Base-by-base conservation (phyloP, 1,140 invertebrate genomes). In the Drosophila asahinai region DNA sequence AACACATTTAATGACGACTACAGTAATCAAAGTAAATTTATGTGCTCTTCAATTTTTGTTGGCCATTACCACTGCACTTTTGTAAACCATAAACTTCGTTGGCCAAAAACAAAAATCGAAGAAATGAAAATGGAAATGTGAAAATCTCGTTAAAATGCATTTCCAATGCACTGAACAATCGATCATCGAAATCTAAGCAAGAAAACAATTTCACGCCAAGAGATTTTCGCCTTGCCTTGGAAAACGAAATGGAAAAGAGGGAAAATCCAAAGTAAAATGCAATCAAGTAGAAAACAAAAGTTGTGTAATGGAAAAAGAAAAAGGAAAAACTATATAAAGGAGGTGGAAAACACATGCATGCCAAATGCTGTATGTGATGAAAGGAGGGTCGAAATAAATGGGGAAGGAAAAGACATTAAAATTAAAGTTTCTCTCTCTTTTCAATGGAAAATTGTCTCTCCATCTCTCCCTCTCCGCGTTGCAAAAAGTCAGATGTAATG, bases 141-240 rank as follows among this genome's bases (percentile, higher is more conserved):
- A 36, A 66, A 57, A 71, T 38, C 65, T 72, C 70, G 49, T 61
- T 73, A 52, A 73, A 57, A 73, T 73, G 45, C 71, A 73, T 73
- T 73, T 61, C 38, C 55, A 73, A 73, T 73, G 68, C 71, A 43
- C 68, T 61, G 27, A 61, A 40, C 67, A 77, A 77, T 76, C 61
- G 72, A 65, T 75, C 73, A 66, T 58, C 38, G 27, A 76, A 76
- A 66, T 77, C 61, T 66, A 52, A 30, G 48, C 47, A 43, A 73
- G 38, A 79, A 80, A 79, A 64, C 77, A 80, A 80, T 80, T 80
- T 80, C 61, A 73, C 55, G 77, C 76, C 67, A 62, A 66, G 45
- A 80, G 61, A 80, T 80, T 80, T 58, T 47, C 25, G 36, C 27
- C 22, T 65, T 36, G 27, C 33, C n/a, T 36, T 30, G 68, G 36